Evolutionary conservation across 2,113 vertebrate species (phyloP).

Genomic region (Suricata suricatta): DNA sequence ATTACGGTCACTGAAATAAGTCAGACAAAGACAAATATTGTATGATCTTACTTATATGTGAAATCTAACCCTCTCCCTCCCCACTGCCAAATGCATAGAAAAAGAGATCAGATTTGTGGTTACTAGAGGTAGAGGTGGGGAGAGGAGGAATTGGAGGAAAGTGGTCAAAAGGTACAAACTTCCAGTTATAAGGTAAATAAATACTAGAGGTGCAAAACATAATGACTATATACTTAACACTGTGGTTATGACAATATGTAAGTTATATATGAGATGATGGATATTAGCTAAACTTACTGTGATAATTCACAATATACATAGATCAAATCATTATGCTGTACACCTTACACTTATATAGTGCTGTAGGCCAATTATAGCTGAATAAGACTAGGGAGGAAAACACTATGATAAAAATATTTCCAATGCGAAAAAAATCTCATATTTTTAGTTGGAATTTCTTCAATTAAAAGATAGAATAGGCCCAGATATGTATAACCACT

Average conservation of each 20-base stretch:
- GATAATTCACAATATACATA: not conserved
- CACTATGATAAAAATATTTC: not conserved
- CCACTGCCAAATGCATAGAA: not conserved
- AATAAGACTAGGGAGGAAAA: not conserved
- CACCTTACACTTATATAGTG: not conserved
- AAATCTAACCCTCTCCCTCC: too few species aligned
- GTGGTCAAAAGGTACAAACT: not conserved
- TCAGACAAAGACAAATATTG: not conserved
- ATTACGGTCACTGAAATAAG: not conserved
- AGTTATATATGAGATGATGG: not conserved
- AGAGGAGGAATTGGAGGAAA: not conserved
- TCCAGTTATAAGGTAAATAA: not conserved
- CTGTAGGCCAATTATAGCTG: not conserved
- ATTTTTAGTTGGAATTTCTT: not conserved
- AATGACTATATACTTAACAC: not conserved
- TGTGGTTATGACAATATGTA: not conserved
- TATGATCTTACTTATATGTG: not conserved
- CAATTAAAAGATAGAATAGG: not conserved
- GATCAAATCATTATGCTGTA: not conserved
- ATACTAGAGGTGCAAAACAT: not conserved
- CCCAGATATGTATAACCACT: not conserved
- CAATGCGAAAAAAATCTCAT: not conserved
- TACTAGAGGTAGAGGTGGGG: not conserved
- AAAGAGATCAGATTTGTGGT: not conserved
- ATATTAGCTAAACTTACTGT: not conserved